Conservation (phyloP, 2,797 vertebrate genomes). For the Cirrhinus mrigala region DNA sequence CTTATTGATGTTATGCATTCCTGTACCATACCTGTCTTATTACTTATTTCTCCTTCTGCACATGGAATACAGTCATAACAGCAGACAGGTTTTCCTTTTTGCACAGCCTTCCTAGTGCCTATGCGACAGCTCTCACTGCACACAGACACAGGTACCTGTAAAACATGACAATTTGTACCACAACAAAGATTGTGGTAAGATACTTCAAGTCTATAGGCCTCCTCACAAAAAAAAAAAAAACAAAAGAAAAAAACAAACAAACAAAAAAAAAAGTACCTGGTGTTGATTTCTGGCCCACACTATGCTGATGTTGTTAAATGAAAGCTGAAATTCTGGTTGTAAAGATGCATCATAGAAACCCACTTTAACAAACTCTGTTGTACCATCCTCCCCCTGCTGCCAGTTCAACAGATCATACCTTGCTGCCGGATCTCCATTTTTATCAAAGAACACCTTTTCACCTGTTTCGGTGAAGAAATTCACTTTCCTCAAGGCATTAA, state of each 20-base stretch:
- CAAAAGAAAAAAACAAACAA: too few relatives aligned
- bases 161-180: not conserved
- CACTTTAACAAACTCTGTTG: slow-evolving; percentile 60
- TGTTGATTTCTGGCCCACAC: slow-evolving; percentile 49
- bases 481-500: slow-evolving; percentile 49
- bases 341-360: slow-evolving; percentile 63
- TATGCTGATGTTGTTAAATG: slow-evolving; percentile 54
- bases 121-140: slow-evolving; percentile 41
- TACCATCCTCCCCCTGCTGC: slow-evolving; percentile 57
- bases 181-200: not conserved
- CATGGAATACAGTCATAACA: slow-evolving; percentile 64
- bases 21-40: slow-evolving; percentile 39
- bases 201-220: not conserved
- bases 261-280: slow-evolving; percentile 42
- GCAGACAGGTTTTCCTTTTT: slow-evolving; percentile 56
- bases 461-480: slow-evolving; percentile 35
- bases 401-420: slow-evolving; percentile 67
- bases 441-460: slow-evolving; percentile 60
- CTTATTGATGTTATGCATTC: not conserved
- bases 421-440: slow-evolving; percentile 61
- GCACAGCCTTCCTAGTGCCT: slow-evolving; percentile 56
- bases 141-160: slow-evolving; percentile 57
- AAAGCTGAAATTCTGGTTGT: slow-evolving; percentile 51
- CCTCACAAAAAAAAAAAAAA: not conserved
- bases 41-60: slow-evolving; percentile 58